Evolutionary conservation across 2,888 invertebrate genomes (phyloP).

Genomic region (Eremobia ochroleuca): DNA sequence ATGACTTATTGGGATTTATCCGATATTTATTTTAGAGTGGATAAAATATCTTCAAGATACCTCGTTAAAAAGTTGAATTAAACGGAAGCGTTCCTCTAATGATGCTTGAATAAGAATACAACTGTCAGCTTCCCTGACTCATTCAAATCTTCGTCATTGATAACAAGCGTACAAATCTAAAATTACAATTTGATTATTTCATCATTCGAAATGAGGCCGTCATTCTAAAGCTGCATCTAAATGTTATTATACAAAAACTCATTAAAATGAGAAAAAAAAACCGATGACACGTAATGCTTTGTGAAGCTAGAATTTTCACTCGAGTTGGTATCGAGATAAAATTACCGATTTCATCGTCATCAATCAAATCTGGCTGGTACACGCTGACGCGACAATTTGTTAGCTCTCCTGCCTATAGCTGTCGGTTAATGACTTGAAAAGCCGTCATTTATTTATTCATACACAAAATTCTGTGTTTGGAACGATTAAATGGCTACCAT

Average conservation of each 20-base stretch:
- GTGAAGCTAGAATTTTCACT: constrained; percentile 64
- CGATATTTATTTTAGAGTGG: constrained; percentile 23
- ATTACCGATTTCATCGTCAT: constrained; percentile 79
- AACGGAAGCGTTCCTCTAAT: constrained; percentile 30
- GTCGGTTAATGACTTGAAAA: constrained; percentile 71
- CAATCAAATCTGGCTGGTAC: constrained; percentile 75
- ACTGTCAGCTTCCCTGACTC: constrained; percentile 34
- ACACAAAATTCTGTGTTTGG: constrained; percentile 45
- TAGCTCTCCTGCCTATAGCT: constrained; percentile 68
- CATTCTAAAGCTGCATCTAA: constrained; percentile 36
- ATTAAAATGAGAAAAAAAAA: constrained; percentile 51
- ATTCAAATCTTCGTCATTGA: constrained; percentile 43
- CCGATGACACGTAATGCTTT: constrained; percentile 63
- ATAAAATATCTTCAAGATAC: constrained; percentile 18
- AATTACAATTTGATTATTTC: constrained; percentile 60
- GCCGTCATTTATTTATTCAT: constrained; percentile 53
- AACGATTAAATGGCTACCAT: constrained; percentile 23
- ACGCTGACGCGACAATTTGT: constrained; percentile 75
- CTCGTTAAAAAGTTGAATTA: constrained; percentile 26
- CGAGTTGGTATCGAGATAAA: constrained; percentile 75
- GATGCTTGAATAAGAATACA: constrained; percentile 33
- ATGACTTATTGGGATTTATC: constrained; percentile 48
- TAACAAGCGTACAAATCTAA: constrained; percentile 62
- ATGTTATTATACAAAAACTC: constrained; percentile 53
- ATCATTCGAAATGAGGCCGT: constrained; percentile 47